Conservation (phyloP, 2,113 vertebrate species). For the Anser brachyrhynchus region DNA sequence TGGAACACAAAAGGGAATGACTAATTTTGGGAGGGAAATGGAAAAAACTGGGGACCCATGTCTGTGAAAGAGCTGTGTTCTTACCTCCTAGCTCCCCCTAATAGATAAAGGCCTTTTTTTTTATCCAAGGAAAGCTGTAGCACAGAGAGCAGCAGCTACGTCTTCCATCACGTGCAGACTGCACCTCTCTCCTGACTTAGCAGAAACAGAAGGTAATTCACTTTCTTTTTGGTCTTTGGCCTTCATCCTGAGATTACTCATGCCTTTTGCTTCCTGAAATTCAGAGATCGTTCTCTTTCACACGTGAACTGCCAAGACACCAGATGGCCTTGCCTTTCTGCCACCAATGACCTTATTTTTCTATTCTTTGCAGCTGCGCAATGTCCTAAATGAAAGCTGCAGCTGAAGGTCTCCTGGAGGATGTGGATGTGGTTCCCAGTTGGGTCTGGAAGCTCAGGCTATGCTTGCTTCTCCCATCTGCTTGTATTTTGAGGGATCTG, state of each 20-base stretch:
- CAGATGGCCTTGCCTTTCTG: conserved; percentile 1
- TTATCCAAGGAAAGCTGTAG: neutral
- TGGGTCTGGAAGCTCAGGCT: neutral
- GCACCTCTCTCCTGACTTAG: neutral
- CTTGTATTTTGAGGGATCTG: neutral
- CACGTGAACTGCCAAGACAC: neutral
- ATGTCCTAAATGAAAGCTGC: neutral
- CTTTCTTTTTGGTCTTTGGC: conserved; percentile 2
- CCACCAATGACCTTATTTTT: neutral
- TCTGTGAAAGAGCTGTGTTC: neutral
- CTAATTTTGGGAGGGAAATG: neutral
- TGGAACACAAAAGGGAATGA: neutral
- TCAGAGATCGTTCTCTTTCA: neutral
- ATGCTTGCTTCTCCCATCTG: neutral
- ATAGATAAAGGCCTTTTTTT: neutral
- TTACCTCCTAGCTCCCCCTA: neutral
- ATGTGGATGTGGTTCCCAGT: neutral
- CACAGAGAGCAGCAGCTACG: neutral
- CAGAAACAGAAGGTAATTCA: conserved; percentile 26
- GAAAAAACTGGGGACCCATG: neutral
- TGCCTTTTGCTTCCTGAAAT: neutral
- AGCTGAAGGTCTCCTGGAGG: neutral
- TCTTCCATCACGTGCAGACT: neutral
- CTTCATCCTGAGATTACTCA: conserved; percentile 10
- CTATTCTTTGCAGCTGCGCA: neutral